Evolutionary conservation across 2,888 invertebrate species (phyloP).

Genomic region (Odontothrips loti): DNA sequence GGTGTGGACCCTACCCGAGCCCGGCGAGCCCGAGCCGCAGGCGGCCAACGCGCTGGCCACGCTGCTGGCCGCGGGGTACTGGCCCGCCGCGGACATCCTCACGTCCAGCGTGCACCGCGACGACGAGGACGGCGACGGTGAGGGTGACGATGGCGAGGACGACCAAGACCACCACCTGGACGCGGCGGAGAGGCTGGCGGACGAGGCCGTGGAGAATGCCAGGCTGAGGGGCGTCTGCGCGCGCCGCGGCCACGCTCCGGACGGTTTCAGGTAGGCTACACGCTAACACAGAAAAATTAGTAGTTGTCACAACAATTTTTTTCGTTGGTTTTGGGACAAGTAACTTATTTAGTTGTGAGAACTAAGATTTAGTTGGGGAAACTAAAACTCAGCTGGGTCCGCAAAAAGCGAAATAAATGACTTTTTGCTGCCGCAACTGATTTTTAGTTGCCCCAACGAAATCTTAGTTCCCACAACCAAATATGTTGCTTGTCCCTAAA

Average conservation of each 20-base stretch:
- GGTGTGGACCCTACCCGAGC: constrained; percentile 29
- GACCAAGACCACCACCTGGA: background rate
- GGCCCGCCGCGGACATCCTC: constrained; percentile 1
- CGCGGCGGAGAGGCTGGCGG: constrained; percentile 3
- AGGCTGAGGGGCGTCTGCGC: background rate
- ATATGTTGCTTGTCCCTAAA: too few relatives aligned
- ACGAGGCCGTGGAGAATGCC: constrained; percentile 12
- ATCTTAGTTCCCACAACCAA: too few relatives aligned
- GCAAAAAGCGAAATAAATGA: too few relatives aligned
- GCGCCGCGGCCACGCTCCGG: constrained; percentile 22
- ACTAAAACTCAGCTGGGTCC: too few relatives aligned
- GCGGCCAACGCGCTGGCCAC: constrained; percentile 28
- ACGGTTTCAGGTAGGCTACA: background rate
- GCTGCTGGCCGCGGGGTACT: constrained; percentile 16
- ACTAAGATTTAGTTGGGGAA: too few relatives aligned
- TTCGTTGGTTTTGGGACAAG: too few relatives aligned
- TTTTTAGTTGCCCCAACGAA: too few relatives aligned
- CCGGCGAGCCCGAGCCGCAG: constrained; percentile 24
- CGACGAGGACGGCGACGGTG: background rate
- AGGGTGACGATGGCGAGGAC: background rate
- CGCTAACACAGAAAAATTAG: too few relatives aligned
- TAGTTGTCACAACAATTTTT: too few relatives aligned
- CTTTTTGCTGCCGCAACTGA: too few relatives aligned
- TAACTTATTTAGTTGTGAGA: too few relatives aligned
- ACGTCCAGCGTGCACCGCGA: constrained; percentile 15